A percentile compares a stretch with the other conserved stretches of the same genome.
phyloP scores from a whole-genome alignment of 1,140 invertebrate species.

The Xylocopa sonorina region DNA sequence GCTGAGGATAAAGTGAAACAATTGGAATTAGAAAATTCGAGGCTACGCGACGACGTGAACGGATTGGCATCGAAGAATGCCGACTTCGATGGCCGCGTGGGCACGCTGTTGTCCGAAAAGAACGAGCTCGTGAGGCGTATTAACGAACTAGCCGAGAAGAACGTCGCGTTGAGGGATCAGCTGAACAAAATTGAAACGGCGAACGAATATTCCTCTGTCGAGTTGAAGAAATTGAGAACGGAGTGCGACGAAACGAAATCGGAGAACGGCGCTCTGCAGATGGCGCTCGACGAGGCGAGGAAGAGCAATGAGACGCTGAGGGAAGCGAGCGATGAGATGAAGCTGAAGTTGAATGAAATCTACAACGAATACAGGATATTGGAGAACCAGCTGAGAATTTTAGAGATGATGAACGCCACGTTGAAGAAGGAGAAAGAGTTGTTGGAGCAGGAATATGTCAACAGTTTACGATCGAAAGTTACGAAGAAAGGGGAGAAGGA shows the following conservation, averaged over 20 bases:
- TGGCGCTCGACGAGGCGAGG: slow-evolving; percentile 18
- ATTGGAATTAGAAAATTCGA: slow-evolving; percentile 47
- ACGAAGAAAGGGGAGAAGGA: background rate
- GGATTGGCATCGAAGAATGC: slow-evolving; percentile 27
- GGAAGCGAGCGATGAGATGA: slow-evolving; percentile 22
- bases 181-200: slow-evolving; percentile 51
- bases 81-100: slow-evolving; percentile 26
- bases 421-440: slow-evolving; percentile 25
- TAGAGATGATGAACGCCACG: slow-evolving; percentile 30
- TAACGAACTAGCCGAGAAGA: slow-evolving; percentile 50
- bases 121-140: slow-evolving; percentile 42
- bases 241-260: slow-evolving; percentile 44
- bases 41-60: slow-evolving; percentile 34
- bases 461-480: background rate
- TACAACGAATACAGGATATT: slow-evolving; percentile 38
- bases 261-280: slow-evolving; percentile 26
- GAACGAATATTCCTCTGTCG: slow-evolving; percentile 52
- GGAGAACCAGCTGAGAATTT: slow-evolving; percentile 42
- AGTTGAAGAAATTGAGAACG: slow-evolving; percentile 58
- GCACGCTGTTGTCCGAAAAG: slow-evolving; percentile 42
- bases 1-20: background rate
- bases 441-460: slow-evolving; percentile 11
- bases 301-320: slow-evolving; percentile 18
- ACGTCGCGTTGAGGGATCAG: slow-evolving; percentile 42
- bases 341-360: slow-evolving; percentile 35